Percentiles rank a stretch among this genome's conserved stretches.
These are phyloP conservation scores for Lepus americanus DNA, from an alignment of 2,113 vertebrate species.

Conservation along the genomic window DNA sequence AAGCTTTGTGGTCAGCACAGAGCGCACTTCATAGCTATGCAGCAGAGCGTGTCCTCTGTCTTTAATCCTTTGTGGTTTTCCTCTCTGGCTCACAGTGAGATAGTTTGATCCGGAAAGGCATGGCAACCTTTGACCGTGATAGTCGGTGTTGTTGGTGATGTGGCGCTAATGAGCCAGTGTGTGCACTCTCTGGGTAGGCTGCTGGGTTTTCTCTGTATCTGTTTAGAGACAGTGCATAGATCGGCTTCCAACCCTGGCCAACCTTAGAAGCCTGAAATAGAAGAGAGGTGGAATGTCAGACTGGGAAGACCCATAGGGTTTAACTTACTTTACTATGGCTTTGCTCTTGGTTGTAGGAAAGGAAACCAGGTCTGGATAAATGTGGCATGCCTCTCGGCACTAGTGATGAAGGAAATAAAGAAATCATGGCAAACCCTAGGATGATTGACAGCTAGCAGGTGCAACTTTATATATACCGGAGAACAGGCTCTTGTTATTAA, in stretches of 20 bases:
- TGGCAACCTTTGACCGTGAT: background rate
- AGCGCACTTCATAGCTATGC: background rate
- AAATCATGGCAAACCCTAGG: background rate
- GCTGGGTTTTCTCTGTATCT: background rate
- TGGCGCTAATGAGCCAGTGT: background rate
- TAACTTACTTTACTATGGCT: background rate
- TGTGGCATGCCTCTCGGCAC: background rate
- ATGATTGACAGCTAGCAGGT: background rate
- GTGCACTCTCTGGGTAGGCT: background rate
- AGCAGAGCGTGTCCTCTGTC: background rate
- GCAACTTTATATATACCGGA: background rate
- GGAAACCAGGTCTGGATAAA: background rate
- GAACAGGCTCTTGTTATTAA: background rate
- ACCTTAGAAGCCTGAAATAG: background rate
- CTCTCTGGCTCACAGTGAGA: background rate
- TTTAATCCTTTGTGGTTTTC: background rate
- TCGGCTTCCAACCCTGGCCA: background rate
- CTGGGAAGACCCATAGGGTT: background rate
- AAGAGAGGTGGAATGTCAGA: background rate
- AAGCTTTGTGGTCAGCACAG: background rate
- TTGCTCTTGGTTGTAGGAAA: slow-evolving; percentile 29
- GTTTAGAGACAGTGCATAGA: background rate
- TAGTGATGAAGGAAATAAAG: background rate
- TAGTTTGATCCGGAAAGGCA: background rate
- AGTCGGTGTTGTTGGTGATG: background rate